phyloP scores from a whole-genome alignment of 2,113 vertebrate genomes.

The Xyliphius kryptos region DNA sequence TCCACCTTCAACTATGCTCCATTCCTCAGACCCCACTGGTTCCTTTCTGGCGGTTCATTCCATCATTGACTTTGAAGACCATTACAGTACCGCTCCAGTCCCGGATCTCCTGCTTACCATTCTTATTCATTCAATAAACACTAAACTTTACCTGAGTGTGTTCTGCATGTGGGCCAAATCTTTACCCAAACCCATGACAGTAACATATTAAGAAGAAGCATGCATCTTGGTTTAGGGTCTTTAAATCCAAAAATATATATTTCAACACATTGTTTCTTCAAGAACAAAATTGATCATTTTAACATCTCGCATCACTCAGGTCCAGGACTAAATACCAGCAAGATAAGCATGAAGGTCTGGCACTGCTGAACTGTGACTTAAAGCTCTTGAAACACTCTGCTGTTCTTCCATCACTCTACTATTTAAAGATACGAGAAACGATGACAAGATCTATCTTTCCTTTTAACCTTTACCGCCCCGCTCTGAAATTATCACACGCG shows the following conservation, averaged over 20 bases:
- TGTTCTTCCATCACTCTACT: conserved; percentile 60
- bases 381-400: conserved; percentile 48
- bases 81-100: too few relatives aligned
- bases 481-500: conserved; percentile 55
- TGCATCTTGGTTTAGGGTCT: too few relatives aligned
- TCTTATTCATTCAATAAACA: too few relatives aligned
- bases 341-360: conserved; percentile 50
- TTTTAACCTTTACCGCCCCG: conserved; percentile 64
- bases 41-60: too few relatives aligned
- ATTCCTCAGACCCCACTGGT: too few relatives aligned
- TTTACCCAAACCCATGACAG: too few relatives aligned
- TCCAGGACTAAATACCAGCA: not conserved
- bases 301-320: conserved; percentile 4
- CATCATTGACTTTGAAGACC: too few relatives aligned
- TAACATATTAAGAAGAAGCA: too few relatives aligned
- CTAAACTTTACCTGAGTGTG: too few relatives aligned
- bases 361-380: conserved; percentile 61
- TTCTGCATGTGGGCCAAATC: too few relatives aligned
- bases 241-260: not conserved
- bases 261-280: not conserved
- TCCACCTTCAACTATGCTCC: too few relatives aligned
- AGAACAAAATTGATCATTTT: not conserved
- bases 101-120: too few relatives aligned
- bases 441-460: conserved; percentile 62
- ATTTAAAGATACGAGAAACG: conserved; percentile 66